phyloP scores from a whole-genome alignment of 2,797 vertebrate species.

The Toxotes lorentzi region DNA sequence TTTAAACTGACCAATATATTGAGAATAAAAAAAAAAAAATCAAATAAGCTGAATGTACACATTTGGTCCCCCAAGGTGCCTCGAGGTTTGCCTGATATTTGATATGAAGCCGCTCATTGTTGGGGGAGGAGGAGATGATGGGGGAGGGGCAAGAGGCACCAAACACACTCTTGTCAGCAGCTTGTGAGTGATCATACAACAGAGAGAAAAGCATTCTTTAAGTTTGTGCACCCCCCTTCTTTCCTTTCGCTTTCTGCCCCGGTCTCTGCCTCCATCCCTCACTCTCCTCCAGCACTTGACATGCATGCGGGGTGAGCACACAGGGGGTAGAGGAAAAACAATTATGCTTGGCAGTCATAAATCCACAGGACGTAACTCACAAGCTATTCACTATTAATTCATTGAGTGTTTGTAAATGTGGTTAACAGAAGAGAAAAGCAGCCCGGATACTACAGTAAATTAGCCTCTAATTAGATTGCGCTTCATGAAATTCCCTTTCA shows the following conservation, averaged over 20 bases:
- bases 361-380: conserved; percentile 79
- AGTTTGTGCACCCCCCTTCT: conserved; percentile 53
- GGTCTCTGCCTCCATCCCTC: conserved; percentile 52
- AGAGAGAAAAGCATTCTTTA: conserved; percentile 68
- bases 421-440: conserved; percentile 73
- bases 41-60: too few relatives aligned
- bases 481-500: conserved; percentile 81
- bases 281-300: conserved; percentile 54
- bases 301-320: conserved; percentile 57
- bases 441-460: conserved; percentile 76
- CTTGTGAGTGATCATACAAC: conserved; percentile 64
- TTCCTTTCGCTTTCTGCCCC: conserved; percentile 45
- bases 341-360: conserved; percentile 81
- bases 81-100: conserved; percentile 54
- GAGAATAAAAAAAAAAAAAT: too few relatives aligned
- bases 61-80: too few relatives aligned
- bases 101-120: conserved; percentile 56
- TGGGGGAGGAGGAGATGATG: conserved; percentile 30
- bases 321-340: conserved; percentile 67
- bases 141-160: conserved; percentile 45
- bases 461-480: conserved; percentile 83
- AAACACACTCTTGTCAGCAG: conserved; percentile 62
- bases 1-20: too few relatives aligned
- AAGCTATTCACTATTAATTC: conserved; percentile 80
- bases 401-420: conserved; percentile 83